These are phyloP conservation scores for Drosophila melanica DNA, from an alignment of 1,140 invertebrate species.

Conservation along the genomic window DNA sequence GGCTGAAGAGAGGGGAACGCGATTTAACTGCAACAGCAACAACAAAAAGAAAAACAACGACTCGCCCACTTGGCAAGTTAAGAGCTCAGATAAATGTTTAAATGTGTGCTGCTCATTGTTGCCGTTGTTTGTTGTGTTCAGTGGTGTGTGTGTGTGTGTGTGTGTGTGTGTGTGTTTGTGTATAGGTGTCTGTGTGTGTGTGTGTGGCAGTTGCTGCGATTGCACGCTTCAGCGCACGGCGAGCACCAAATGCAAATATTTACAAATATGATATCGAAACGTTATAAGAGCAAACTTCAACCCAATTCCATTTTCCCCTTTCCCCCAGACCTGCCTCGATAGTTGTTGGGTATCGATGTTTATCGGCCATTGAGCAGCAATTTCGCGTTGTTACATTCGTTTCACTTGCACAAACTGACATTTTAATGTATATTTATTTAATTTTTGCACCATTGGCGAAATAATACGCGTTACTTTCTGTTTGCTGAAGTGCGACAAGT, in stretches of 20 bases:
- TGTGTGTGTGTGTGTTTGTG: conserved; percentile 17
- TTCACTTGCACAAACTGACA: background rate
- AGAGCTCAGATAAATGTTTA: conserved; percentile 65
- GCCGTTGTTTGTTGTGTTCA: conserved; percentile 8
- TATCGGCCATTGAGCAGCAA: conserved; percentile 15
- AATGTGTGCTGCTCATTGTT: conserved; percentile 38
- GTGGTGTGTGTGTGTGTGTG: background rate
- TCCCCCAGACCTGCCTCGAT: too few species aligned
- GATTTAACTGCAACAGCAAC: conserved; percentile 3
- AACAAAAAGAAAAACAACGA: background rate
- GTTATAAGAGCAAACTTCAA: background rate
- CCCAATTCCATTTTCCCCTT: background rate
- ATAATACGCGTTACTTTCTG: background rate
- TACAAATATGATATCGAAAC: conserved; percentile 66
- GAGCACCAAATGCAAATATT: conserved; percentile 73
- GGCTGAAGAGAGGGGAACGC: background rate
- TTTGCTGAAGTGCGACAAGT: background rate
- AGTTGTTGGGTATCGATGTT: background rate
- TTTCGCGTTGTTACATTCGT: conserved; percentile 4
- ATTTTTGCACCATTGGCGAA: background rate
- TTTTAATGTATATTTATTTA: conserved; percentile 6
- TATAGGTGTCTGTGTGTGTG: background rate
- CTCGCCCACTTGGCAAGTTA: conserved; percentile 31
- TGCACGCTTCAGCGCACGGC: conserved; percentile 57
- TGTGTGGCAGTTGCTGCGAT: conserved; percentile 47